phyloP scores from a whole-genome alignment of 1,140 invertebrate species.

The Drosophila trapezifrons region DNA sequence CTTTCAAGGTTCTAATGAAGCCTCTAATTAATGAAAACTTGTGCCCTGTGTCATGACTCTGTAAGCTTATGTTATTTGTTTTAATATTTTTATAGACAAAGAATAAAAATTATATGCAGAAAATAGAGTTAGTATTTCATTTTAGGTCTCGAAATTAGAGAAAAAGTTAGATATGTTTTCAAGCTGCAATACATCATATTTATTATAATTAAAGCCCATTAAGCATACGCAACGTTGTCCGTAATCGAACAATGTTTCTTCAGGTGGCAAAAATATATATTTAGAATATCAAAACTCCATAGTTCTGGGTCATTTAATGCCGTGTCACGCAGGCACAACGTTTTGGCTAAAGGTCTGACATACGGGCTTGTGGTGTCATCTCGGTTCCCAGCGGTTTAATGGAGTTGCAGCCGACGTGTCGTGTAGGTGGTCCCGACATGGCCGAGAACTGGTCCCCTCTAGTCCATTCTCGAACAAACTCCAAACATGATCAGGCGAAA shows the following conservation, averaged over 20 bases:
- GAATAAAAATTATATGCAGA: neutral
- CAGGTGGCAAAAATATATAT: neutral
- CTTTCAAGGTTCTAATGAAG: too few relatives aligned
- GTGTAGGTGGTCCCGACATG: slow-evolving; percentile 41
- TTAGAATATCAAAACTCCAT: too few relatives aligned
- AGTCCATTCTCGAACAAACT: slow-evolving; percentile 31
- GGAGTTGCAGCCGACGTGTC: slow-evolving; percentile 42
- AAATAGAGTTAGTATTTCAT: neutral
- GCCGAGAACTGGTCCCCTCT: neutral
- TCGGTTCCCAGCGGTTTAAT: slow-evolving; percentile 49
- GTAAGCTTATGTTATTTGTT: too few relatives aligned
- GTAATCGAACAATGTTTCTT: neutral
- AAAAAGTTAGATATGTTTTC: too few relatives aligned
- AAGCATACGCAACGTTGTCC: neutral
- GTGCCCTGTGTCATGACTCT: too few relatives aligned
- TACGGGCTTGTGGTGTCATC: slow-evolving; percentile 41
- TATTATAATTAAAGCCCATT: neutral
- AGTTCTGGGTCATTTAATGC: neutral
- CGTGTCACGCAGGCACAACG: slow-evolving; percentile 1
- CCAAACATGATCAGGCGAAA: slow-evolving; percentile 50
- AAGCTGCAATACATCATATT: too few relatives aligned
- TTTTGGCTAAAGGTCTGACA: neutral
- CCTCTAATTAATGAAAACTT: too few relatives aligned
- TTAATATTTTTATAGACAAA: too few relatives aligned
- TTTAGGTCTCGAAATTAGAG: neutral